Evolutionary conservation across 2,888 invertebrate species (phyloP).

Genomic region (Eudasyphora cyanicolor): DNA sequence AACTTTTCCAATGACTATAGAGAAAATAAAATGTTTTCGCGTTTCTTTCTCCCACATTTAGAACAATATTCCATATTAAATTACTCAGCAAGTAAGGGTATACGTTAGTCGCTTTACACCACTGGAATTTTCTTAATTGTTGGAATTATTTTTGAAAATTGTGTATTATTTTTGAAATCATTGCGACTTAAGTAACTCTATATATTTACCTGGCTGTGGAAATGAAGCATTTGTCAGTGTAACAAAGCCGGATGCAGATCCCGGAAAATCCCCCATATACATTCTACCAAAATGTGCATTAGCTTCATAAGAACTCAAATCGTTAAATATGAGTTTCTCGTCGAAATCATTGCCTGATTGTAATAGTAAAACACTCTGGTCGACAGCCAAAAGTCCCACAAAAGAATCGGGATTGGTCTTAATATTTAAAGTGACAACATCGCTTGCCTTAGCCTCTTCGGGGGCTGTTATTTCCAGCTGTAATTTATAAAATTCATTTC

Average conservation of each 20-base stretch:
- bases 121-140: no score
- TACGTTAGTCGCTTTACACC: no score
- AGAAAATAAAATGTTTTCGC: no score
- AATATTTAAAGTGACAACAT: constrained; percentile 88
- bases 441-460: constrained; percentile 87
- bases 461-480: constrained; percentile 83
- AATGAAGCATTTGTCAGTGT: constrained; percentile 74
- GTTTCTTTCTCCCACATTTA: no score
- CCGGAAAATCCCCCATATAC: constrained; percentile 75
- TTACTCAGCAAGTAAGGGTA: no score
- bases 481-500: constrained; percentile 84
- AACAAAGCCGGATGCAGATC: constrained; percentile 72
- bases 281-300: constrained; percentile 74
- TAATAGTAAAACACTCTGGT: constrained; percentile 89
- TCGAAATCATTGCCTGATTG: constrained; percentile 84
- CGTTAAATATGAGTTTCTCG: constrained; percentile 82
- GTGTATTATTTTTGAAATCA: no score
- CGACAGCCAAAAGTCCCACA: constrained; percentile 93
- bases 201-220: not conserved
- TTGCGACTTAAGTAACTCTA: no score
- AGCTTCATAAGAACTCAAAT: constrained; percentile 83
- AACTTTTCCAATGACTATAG: no score
- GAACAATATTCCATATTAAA: no score
- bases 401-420: constrained; percentile 91
- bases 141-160: no score